Evolutionary conservation across 2,888 invertebrate species (phyloP).

Genomic region (Sesia bembeciformis): DNA sequence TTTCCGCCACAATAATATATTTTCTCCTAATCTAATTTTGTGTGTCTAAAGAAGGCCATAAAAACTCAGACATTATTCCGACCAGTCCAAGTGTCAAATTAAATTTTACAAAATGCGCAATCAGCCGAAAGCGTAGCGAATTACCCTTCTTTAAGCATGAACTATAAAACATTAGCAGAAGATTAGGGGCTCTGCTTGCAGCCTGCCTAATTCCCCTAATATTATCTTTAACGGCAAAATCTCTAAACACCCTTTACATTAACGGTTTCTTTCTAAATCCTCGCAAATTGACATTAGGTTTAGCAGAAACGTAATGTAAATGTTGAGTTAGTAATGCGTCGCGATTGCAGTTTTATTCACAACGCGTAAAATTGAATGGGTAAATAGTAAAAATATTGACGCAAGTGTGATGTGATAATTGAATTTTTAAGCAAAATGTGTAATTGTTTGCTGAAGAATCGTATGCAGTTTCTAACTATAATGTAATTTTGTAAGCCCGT

Average conservation of each 20-base stretch:
- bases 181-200: slow-evolving; percentile 34
- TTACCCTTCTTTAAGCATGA: slow-evolving; percentile 30
- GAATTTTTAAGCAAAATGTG: not conserved
- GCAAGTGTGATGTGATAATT: slow-evolving; percentile 15
- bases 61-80: slow-evolving; percentile 8
- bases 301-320: slow-evolving; percentile 19
- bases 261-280: slow-evolving; percentile 12
- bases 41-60: not conserved
- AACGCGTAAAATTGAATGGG: slow-evolving; percentile 40
- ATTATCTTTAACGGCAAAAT: slow-evolving; percentile 22
- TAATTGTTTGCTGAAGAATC: no score
- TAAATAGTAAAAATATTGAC: slow-evolving; percentile 29
- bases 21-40: not conserved
- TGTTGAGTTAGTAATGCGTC: slow-evolving; percentile 4
- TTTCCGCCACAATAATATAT: not conserved
- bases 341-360: slow-evolving; percentile 10
- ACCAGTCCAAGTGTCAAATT: slow-evolving; percentile 26
- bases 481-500: no score
- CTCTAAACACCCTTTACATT: slow-evolving; percentile 21
- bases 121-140: slow-evolving; percentile 43
- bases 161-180: slow-evolving; percentile 37
- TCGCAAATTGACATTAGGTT: slow-evolving; percentile 13
- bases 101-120: slow-evolving; percentile 37
- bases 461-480: no score
- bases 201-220: slow-evolving; percentile 20